Evolutionary conservation across 92 coral and sea anemone species (phyloP), one percentile per base, ranked within the genome.

Genomic region (Nematostella vectensis): DNA sequence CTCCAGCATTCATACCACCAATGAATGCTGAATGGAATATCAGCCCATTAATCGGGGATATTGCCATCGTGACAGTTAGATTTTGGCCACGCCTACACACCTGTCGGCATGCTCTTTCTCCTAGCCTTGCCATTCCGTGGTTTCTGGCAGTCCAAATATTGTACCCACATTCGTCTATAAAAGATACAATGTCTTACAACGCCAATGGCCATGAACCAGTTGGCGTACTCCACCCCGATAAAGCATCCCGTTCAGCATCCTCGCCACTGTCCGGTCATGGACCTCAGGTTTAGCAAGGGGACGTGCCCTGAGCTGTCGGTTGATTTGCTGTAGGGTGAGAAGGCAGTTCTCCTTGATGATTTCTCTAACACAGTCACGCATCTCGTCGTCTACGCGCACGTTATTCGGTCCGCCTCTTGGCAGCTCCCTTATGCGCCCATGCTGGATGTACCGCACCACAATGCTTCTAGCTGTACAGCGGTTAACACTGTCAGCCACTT

Each of bases 401-500:
- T 36, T 36, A 15, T 36, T 8, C 8, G 9, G 9, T 8, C 42
- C 42, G 15, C 42, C 4, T 21, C n/a, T n/a, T n/a, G n/a, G n/a
- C n/a, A n/a, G 16, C 6, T 47, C 53, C 6, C 9, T 21, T 6
- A 47, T 17, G 10, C 53, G 10, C 9, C 53, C 53, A 9, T 47
- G 12, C 9, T 21, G 18, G 16, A 47, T 21, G 19, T 54, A 54
- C 40, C 50, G 36, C 50, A 36, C 28, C 51, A 68, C 65, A 40
- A 68, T 68, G 22, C 65, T 26, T 45, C 67, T 58, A 26, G 67
- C 57, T 60, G 48, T 57, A 23, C 67, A 69, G 22, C 70, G 38
- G 69, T 59, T 59, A 23, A 69, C 55, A 29, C 75, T 69, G 40
- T 69, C 75, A 20, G 59, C 75, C 47, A 69, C 75, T 4, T 31